Conservation (phyloP, 2,797 vertebrate species). For the Myotis planiceps region DNA sequence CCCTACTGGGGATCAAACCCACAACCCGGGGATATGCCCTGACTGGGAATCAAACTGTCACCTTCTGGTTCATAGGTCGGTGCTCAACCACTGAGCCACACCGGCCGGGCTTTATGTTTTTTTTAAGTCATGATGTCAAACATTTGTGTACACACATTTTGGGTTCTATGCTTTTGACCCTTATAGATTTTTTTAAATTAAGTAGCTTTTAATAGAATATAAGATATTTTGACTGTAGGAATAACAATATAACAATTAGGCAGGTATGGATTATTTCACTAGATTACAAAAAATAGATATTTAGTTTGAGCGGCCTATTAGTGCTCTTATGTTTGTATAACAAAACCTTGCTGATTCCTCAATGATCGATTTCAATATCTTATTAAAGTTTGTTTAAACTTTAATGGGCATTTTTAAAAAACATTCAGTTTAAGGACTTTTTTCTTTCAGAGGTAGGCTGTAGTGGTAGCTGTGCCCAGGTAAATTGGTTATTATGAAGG, state of each 20-base stretch:
- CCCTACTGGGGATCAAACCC: neutral
- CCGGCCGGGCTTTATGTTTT: neutral
- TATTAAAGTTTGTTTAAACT: constrained; percentile 18
- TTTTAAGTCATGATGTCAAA: constrained; percentile 5
- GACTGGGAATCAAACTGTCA: neutral
- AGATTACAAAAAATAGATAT: neutral
- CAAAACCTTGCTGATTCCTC: constrained; percentile 26
- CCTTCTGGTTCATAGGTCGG: neutral
- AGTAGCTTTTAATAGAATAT: constrained; percentile 33
- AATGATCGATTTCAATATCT: neutral
- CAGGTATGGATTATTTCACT: neutral
- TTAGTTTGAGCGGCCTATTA: neutral
- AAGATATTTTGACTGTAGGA: neutral
- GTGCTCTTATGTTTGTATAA: neutral
- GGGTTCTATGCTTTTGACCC: neutral
- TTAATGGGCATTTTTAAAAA: neutral
- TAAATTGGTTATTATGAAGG: constrained; percentile 33
- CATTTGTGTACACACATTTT: neutral
- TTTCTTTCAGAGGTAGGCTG: neutral
- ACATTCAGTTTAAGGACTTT: neutral
- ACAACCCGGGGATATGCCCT: neutral
- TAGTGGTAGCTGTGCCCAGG: neutral
- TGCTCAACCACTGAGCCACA: neutral
- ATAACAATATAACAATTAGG: neutral
- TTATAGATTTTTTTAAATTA: neutral